phyloP scores from a whole-genome alignment of 2,113 vertebrate genomes.

The Pelecanoides urinatrix region DNA sequence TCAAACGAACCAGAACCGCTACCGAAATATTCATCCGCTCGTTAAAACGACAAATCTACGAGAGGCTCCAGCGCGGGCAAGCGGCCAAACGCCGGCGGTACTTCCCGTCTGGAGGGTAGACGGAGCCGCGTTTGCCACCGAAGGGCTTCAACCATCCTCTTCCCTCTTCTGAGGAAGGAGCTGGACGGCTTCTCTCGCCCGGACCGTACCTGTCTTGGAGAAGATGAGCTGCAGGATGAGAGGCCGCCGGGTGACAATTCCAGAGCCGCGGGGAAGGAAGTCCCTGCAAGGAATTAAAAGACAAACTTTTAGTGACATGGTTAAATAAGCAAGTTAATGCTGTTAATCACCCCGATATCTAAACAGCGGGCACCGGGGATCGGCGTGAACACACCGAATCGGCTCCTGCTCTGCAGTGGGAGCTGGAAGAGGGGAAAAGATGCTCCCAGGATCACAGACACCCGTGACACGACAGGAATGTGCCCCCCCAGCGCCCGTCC shows the following conservation, averaged over 20 bases:
- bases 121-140: background rate
- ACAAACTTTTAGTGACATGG: background rate
- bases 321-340: background rate
- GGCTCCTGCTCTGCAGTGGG: background rate
- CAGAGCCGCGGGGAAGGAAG: slow-evolving; percentile 94
- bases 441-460: background rate
- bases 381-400: accelerated
- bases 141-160: background rate
- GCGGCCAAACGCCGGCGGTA: too few species aligned
- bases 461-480: background rate
- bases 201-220: slow-evolving; percentile 89
- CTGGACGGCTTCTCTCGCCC: background rate
- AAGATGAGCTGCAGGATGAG: slow-evolving; percentile 97
- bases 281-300: slow-evolving; percentile 76
- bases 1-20: background rate
- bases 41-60: background rate
- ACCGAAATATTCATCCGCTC: background rate
- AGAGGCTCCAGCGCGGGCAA: background rate
- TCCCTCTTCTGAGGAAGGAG: background rate
- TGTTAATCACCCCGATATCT: accelerated
- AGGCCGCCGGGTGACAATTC: slow-evolving; percentile 93
- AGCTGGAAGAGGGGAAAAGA: background rate
- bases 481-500: too few species aligned
- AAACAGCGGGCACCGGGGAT: background rate
- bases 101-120: background rate